Evolutionary conservation across 2,888 invertebrate species (phyloP).

Genomic region (Brassicogethes aeneus): DNA sequence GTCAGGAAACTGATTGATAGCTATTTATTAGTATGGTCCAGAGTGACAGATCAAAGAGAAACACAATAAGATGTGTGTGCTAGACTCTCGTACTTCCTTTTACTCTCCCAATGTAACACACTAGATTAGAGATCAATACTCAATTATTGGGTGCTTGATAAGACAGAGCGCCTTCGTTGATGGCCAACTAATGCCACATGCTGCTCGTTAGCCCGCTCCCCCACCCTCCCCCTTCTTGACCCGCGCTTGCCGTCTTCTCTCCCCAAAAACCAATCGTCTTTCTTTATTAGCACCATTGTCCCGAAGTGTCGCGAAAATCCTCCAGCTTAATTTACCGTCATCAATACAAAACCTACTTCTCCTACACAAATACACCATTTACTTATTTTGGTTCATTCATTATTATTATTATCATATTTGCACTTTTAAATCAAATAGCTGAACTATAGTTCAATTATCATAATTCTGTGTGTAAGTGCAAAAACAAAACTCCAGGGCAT

Average conservation of each 20-base stretch:
- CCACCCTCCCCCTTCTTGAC: constrained; percentile 17
- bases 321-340: no score
- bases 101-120: constrained; percentile 19
- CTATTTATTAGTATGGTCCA: constrained; percentile 13
- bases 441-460: no score
- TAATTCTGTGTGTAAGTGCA: no score
- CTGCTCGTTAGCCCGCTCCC: constrained; percentile 36
- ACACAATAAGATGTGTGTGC: constrained; percentile 22
- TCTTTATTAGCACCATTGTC: constrained; percentile 22
- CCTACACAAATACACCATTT: no score
- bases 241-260: constrained; percentile 22
- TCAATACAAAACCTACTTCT: no score
- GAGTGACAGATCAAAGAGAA: constrained; percentile 18
- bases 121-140: constrained; percentile 41
- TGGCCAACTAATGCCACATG: constrained; percentile 39
- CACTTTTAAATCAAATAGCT: no score
- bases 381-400: no score
- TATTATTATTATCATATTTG: no score
- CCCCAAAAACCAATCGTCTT: constrained; percentile 21
- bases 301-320: constrained; percentile 2
- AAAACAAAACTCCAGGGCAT: no score
- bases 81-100: constrained; percentile 6
- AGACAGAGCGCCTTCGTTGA: constrained; percentile 36
- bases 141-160: constrained; percentile 42
- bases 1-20: constrained; percentile 11